Percentiles rank a stretch among this genome's conserved stretches.
Evolutionary conservation across 2,113 vertebrate species (phyloP).

Genomic region (Thamnophis sirtalis): DNA sequence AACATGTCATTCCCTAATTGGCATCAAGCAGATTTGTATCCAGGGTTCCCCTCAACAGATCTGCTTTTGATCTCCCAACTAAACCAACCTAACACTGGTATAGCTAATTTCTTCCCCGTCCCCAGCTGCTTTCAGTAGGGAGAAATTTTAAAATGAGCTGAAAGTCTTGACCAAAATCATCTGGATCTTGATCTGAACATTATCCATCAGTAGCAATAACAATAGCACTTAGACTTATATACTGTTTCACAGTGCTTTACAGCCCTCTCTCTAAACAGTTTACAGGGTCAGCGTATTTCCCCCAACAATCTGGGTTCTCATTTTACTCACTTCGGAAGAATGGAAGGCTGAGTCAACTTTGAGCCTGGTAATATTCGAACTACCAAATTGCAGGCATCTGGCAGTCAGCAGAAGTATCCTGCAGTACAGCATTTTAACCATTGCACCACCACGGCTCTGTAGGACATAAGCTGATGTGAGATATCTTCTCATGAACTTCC

Average conservation of each 20-base stretch:
- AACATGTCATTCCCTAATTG: not conserved
- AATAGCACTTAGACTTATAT: too few relatives aligned
- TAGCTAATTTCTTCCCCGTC: not conserved
- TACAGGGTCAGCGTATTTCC: too few relatives aligned
- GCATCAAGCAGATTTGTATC: not conserved
- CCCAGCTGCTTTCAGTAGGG: not conserved
- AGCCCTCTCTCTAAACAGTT: too few relatives aligned
- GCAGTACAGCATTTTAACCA: too few relatives aligned
- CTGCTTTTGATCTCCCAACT: not conserved
- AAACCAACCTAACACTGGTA: not conserved
- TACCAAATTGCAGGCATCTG: too few relatives aligned
- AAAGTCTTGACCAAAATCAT: not conserved
- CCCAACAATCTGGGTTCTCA: too few relatives aligned
- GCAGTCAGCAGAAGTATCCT: too few relatives aligned
- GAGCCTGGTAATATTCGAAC: too few relatives aligned
- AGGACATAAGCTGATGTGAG: not conserved
- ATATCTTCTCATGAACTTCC: not conserved
- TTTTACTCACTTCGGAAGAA: too few relatives aligned
- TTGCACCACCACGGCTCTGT: too few relatives aligned
- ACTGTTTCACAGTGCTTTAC: too few relatives aligned
- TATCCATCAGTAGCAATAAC: not conserved
- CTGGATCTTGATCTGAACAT: not conserved
- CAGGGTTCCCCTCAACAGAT: not conserved
- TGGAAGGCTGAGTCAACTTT: too few relatives aligned
- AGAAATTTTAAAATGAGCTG: not conserved